Evolutionary conservation across 2,888 invertebrate species (phyloP).

Genomic region (Metacarcinus magister): DNA sequence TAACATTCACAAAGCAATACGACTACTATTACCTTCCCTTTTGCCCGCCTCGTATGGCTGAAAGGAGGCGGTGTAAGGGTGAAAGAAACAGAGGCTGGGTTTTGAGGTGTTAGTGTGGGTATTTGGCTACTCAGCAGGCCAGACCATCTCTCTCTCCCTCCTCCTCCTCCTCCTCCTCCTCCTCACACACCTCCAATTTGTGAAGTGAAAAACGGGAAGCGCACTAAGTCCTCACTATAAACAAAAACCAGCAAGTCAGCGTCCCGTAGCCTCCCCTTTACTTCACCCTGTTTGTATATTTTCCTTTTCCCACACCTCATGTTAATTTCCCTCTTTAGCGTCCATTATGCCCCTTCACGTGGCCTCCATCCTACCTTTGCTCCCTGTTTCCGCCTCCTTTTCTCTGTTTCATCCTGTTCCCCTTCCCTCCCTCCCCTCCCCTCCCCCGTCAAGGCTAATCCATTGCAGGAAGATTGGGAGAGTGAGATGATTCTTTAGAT

Average conservation of each 20-base stretch:
- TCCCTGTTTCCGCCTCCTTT: background rate
- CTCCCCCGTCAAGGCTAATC: background rate
- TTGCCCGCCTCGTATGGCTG: background rate
- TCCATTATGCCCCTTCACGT: background rate
- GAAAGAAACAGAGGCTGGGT: background rate
- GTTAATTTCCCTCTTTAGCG: background rate
- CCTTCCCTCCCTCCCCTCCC: slow-evolving; percentile 11
- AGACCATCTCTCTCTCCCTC: no score
- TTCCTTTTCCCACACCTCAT: background rate
- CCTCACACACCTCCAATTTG: background rate
- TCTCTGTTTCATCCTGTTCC: background rate
- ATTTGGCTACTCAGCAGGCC: background rate
- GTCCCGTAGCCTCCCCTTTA: background rate
- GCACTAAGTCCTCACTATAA: background rate
- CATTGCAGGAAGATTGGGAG: slow-evolving; percentile 2
- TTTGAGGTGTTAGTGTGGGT: background rate
- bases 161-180: background rate
- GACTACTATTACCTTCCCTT: background rate
- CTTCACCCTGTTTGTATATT: background rate
- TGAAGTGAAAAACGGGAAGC: background rate
- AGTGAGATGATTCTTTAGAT: slow-evolving; percentile 37
- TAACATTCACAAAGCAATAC: slow-evolving; percentile 3
- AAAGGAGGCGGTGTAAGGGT: background rate
- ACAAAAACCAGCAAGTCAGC: slow-evolving; percentile 6
- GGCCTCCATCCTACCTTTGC: background rate